Evolutionary conservation across 2,888 invertebrate genomes (phyloP).

Genomic region (Proisotoma minuta): DNA sequence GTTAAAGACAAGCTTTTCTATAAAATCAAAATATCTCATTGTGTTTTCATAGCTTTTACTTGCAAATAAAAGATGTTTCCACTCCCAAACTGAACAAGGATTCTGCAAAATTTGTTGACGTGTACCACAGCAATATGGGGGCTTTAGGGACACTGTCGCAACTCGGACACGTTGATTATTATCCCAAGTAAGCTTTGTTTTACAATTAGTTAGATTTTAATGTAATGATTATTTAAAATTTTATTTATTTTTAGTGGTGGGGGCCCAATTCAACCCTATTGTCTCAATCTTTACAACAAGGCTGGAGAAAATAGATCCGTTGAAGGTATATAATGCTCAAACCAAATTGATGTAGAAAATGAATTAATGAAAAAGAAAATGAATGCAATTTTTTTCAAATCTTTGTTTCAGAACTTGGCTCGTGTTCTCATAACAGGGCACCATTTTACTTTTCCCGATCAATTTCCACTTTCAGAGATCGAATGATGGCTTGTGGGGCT

Average conservation of each 20-base stretch:
- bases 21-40: too few relatives aligned
- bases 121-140: slow-evolving; percentile 31
- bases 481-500: slow-evolving; percentile 16
- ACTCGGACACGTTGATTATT: slow-evolving; percentile 31
- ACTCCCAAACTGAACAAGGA: slow-evolving; percentile 17
- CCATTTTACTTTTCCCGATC: slow-evolving; percentile 29
- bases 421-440: slow-evolving; percentile 30
- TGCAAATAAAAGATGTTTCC: slow-evolving; percentile 8
- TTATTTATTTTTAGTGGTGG: slow-evolving; percentile 28
- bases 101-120: slow-evolving; percentile 31
- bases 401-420: background rate
- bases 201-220: background rate
- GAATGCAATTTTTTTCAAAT: background rate
- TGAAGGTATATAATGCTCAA: background rate
- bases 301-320: background rate
- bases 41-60: slow-evolving; percentile 28
- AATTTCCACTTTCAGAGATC: slow-evolving; percentile 8
- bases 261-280: slow-evolving; percentile 29
- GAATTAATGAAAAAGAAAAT: slow-evolving; percentile 13
- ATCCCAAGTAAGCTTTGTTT: slow-evolving; percentile 15
- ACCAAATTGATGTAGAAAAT: background rate
- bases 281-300: slow-evolving; percentile 11
- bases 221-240: background rate
- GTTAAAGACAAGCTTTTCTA: too few relatives aligned
- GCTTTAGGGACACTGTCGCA: slow-evolving; percentile 20